Percentiles rank a stretch among this genome's conserved stretches.
phyloP scores from a whole-genome alignment of 2,797 vertebrate species.

The Pteronotus mesoamericanus region DNA sequence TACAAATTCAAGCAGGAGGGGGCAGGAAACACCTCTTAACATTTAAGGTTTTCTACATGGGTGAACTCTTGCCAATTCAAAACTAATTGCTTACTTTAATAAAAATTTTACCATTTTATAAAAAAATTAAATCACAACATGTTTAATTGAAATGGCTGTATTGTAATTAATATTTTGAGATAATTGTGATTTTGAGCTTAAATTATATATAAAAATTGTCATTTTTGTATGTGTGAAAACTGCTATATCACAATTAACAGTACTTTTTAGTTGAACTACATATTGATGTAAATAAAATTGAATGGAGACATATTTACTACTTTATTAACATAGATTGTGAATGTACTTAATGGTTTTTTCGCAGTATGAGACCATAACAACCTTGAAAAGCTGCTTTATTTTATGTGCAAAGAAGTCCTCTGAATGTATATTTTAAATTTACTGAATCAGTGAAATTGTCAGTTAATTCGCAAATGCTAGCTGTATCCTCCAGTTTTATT shows the following conservation, averaged over 20 bases:
- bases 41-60: constrained; percentile 82
- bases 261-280: constrained; percentile 91
- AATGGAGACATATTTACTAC: constrained; percentile 91
- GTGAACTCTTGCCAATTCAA: constrained; percentile 81
- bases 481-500: constrained; percentile 90
- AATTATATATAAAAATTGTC: constrained; percentile 93
- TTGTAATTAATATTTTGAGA: constrained; percentile 97
- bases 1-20: constrained; percentile 50
- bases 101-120: constrained; percentile 96
- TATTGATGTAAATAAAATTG: constrained; percentile 97
- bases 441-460: constrained; percentile 88
- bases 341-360: constrained; percentile 94
- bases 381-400: constrained; percentile 97
- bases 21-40: constrained; percentile 72
- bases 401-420: constrained; percentile 93
- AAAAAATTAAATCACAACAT: constrained; percentile 85
- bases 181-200: constrained; percentile 99
- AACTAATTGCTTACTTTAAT: constrained; percentile 89
- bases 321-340: constrained; percentile 97
- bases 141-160: constrained; percentile 89
- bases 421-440: constrained; percentile 89
- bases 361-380: constrained; percentile 92
- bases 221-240: constrained; percentile 98
- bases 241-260: constrained; percentile 89
- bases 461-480: constrained; percentile 92